These are phyloP conservation scores for Trachelus tabidus DNA, from an alignment of 2,888 invertebrate genomes.

Conservation along the genomic window DNA sequence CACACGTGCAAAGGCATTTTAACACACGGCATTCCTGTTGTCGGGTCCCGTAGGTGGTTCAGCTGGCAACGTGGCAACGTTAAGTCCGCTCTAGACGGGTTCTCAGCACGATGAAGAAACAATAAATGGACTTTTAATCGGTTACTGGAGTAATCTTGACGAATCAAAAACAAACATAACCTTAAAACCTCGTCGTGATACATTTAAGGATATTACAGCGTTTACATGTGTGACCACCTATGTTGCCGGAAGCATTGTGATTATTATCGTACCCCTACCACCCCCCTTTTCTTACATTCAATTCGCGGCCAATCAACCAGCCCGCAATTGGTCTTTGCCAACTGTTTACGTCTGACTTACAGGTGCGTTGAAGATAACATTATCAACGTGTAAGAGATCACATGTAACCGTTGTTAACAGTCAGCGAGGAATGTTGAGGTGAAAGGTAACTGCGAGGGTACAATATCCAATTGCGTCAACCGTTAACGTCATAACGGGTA, in stretches of 20 bases:
- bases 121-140: background rate
- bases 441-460: background rate
- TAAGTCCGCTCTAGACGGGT: slow-evolving; percentile 44
- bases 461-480: background rate
- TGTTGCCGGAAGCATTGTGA: background rate
- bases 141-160: background rate
- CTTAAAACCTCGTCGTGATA: background rate
- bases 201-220: background rate
- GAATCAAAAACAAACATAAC: background rate
- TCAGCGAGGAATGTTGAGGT: background rate
- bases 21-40: slow-evolving; percentile 65
- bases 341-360: background rate
- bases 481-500: background rate
- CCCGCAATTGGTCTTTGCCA: background rate
- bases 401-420: background rate
- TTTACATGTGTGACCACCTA: background rate
- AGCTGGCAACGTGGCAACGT: slow-evolving; percentile 61
- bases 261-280: background rate
- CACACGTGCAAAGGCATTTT: slow-evolving; percentile 56
- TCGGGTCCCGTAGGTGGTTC: slow-evolving; percentile 56
- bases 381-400: background rate
- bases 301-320: background rate
- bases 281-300: background rate
- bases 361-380: background rate
- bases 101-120: slow-evolving; percentile 5